Evolutionary conservation across 1,140 invertebrate genomes (phyloP).

Genomic region (Drosophila novamexicana): DNA sequence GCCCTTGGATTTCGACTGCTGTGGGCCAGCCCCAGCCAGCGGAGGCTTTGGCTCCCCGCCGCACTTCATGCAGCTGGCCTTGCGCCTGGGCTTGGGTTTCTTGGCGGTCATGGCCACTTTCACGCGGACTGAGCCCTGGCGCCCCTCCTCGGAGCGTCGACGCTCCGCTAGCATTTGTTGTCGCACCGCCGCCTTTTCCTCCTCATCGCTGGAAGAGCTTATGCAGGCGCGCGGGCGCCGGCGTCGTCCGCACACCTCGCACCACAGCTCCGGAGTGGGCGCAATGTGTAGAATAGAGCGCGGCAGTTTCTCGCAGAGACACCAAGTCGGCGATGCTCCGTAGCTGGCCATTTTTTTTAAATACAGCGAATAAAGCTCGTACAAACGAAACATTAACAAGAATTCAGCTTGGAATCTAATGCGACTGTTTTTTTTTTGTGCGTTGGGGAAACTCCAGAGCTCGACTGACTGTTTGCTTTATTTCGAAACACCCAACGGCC

Average conservation of each 20-base stretch:
- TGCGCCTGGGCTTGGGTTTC: slow-evolving; percentile 21
- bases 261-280: slow-evolving; percentile 21
- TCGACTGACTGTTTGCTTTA: slow-evolving; percentile 10
- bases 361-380: slow-evolving; percentile 64
- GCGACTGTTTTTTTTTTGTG: slow-evolving; percentile 3
- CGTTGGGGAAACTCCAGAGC: background rate
- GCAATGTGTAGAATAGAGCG: slow-evolving; percentile 50
- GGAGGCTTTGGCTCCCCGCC: slow-evolving; percentile 6
- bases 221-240: slow-evolving; percentile 20
- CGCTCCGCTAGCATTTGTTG: slow-evolving; percentile 22
- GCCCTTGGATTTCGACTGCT: background rate
- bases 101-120: slow-evolving; percentile 38
- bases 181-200: slow-evolving; percentile 5
- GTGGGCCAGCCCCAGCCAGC: background rate
- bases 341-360: slow-evolving; percentile 39
- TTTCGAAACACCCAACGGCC: background rate
- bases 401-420: slow-evolving; percentile 1
- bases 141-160: slow-evolving; percentile 15
- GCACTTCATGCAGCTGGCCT: slow-evolving; percentile 25
- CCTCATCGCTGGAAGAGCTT: slow-evolving; percentile 56
- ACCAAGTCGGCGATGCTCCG: slow-evolving; percentile 19
- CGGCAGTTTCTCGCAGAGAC: slow-evolving; percentile 60
- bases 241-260: slow-evolving; percentile 50
- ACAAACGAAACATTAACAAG: slow-evolving; percentile 67
- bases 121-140: background rate